Conservation (phyloP, 1,140 invertebrate species). For the Penaeus chinensis region DNA sequence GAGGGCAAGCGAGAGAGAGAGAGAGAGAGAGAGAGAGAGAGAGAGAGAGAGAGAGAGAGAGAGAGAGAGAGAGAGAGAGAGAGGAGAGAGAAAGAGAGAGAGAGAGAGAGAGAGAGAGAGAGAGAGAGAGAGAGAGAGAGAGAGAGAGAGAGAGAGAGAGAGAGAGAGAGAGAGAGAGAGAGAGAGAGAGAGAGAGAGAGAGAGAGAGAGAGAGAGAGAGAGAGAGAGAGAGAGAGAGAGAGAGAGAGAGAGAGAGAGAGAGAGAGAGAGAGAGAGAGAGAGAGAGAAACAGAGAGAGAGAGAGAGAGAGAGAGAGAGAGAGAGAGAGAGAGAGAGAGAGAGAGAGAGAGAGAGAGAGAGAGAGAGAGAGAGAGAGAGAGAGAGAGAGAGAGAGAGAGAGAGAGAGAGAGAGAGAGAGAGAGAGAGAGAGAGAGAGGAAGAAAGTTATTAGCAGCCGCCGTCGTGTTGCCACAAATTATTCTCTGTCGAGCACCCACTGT, state of each 20-base stretch:
- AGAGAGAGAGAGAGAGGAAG: too few species aligned
- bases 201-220: neutral
- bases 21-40: neutral
- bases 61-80: neutral
- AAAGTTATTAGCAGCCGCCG: too few species aligned
- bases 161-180: neutral
- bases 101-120: neutral
- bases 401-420: too few species aligned
- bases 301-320: neutral
- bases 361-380: neutral
- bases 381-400: neutral
- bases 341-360: neutral
- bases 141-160: neutral
- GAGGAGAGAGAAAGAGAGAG: neutral
- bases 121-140: neutral
- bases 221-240: neutral
- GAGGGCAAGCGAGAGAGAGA: neutral
- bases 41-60: neutral
- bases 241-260: neutral
- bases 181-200: neutral
- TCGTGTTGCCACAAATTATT: too few species aligned
- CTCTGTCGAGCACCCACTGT: neutral
- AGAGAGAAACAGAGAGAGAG: neutral
- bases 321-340: neutral
- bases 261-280: neutral